These are phyloP conservation scores for Menidia beryllina DNA, from an alignment of 2,113 vertebrate species.

Conservation along the genomic window DNA sequence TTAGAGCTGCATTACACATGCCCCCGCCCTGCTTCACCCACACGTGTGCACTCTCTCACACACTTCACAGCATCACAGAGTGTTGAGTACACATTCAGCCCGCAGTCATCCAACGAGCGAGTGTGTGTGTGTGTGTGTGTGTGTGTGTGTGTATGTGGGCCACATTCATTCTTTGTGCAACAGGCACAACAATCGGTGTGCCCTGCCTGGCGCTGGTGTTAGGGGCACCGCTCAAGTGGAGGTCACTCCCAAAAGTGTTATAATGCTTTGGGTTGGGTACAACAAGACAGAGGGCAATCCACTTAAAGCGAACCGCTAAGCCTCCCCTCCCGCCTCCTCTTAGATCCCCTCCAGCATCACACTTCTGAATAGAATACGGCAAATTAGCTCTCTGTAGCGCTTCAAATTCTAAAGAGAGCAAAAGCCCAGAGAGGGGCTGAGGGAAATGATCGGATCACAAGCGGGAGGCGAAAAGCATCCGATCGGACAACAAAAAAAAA, in stretches of 20 bases:
- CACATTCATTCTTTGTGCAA: constrained; percentile 58
- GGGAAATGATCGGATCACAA: constrained; percentile 17
- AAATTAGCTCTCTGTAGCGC: constrained; percentile 55
- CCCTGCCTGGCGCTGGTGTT: constrained; percentile 48
- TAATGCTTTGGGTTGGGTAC: constrained; percentile 75
- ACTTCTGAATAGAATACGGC: constrained; percentile 70
- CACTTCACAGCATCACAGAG: constrained; percentile 10
- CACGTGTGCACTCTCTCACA: not conserved
- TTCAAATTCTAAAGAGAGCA: constrained; percentile 47
- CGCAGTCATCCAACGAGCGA: constrained; percentile 47
- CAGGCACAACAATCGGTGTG: constrained; percentile 45
- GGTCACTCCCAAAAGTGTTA: constrained; percentile 72
- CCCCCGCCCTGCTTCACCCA: not conserved
- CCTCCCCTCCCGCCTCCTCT: constrained; percentile 26
- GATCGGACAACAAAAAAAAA: constrained; percentile 13
- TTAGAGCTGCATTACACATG: constrained; percentile 19
- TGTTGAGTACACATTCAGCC: constrained; percentile 49
- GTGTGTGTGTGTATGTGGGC: constrained; percentile 30
- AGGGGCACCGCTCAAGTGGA: constrained; percentile 69
- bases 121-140: not conserved
- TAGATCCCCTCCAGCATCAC: constrained; percentile 61
- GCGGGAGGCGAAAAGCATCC: constrained; percentile 16
- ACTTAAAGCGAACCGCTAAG: constrained; percentile 73
- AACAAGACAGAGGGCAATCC: constrained; percentile 73
- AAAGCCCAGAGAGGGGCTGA: constrained; percentile 14